Conservation (phyloP, 1,140 invertebrate species). For the Luehdorfia chinensis region DNA sequence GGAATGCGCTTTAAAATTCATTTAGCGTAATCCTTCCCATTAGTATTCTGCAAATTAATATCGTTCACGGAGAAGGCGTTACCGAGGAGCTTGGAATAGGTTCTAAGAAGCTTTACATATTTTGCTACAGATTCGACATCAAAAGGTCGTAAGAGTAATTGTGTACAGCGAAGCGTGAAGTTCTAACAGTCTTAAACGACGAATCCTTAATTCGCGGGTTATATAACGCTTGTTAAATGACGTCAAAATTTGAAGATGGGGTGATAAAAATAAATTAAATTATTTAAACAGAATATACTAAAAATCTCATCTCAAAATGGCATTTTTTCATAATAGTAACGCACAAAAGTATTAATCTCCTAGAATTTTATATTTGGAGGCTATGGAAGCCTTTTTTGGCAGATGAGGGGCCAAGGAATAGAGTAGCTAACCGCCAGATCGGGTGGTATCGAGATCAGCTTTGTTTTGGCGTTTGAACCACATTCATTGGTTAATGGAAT, state of each 20-base stretch:
- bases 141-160: constrained; percentile 15
- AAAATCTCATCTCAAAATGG: no score
- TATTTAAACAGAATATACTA: no score
- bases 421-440: no score
- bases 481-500: no score
- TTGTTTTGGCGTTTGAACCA: no score
- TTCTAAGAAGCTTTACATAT: constrained; percentile 18
- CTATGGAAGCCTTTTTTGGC: no score
- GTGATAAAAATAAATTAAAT: no score
- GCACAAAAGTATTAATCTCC: no score
- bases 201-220: constrained; percentile 16
- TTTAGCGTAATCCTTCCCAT: constrained; percentile 12
- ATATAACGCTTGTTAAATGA: constrained; percentile 4
- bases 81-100: constrained; percentile 13
- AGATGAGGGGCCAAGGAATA: no score
- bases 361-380: no score
- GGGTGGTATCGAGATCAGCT: no score
- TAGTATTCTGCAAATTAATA: constrained; percentile 18
- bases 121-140: constrained; percentile 1
- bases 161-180: constrained; percentile 13
- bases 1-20: constrained; percentile 12
- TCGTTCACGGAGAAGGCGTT: constrained; percentile 6
- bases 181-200: constrained; percentile 12
- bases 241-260: constrained; percentile 1
- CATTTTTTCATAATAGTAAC: no score